These are phyloP conservation scores for Theodoxus fluviatilis DNA, from an alignment of 2,888 invertebrate genomes.

Conservation along the genomic window DNA sequence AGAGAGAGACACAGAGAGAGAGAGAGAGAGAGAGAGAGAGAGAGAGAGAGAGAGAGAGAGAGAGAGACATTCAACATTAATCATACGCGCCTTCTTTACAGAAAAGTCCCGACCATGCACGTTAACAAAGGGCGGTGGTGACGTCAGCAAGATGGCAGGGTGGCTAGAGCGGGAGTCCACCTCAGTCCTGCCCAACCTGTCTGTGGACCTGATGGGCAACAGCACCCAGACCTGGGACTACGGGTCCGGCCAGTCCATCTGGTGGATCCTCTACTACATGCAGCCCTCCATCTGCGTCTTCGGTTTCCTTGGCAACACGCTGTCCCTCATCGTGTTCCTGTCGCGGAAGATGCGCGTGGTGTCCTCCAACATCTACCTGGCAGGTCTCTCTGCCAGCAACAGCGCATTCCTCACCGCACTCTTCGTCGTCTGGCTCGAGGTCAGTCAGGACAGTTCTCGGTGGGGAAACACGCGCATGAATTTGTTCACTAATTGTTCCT, in stretches of 20 bases:
- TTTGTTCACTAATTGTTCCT: no score
- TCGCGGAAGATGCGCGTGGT: slow-evolving; percentile 75
- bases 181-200: no score
- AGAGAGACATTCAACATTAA: background rate
- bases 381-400: slow-evolving; percentile 80
- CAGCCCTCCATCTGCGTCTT: slow-evolving; percentile 75
- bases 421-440: slow-evolving; percentile 64
- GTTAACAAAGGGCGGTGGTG: slow-evolving; percentile 10
- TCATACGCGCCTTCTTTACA: background rate
- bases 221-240: background rate
- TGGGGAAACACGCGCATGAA: no score
- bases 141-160: no score
- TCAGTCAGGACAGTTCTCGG: no score
- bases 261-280: slow-evolving; percentile 37
- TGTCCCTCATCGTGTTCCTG: slow-evolving; percentile 79
- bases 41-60: background rate
- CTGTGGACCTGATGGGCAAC: background rate
- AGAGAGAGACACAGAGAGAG: slow-evolving; percentile 1
- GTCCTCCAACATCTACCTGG: slow-evolving; percentile 81
- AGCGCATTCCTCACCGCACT: slow-evolving; percentile 76
- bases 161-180: no score
- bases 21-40: slow-evolving; percentile 7
- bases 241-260: slow-evolving; percentile 2
- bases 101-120: background rate
- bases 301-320: slow-evolving; percentile 78